Percentiles rank a stretch among this genome's conserved stretches.
Evolutionary conservation across 37 sponge, comb jelly and placozoan species (phyloP).

Genomic region (Ephydatia muelleri): DNA sequence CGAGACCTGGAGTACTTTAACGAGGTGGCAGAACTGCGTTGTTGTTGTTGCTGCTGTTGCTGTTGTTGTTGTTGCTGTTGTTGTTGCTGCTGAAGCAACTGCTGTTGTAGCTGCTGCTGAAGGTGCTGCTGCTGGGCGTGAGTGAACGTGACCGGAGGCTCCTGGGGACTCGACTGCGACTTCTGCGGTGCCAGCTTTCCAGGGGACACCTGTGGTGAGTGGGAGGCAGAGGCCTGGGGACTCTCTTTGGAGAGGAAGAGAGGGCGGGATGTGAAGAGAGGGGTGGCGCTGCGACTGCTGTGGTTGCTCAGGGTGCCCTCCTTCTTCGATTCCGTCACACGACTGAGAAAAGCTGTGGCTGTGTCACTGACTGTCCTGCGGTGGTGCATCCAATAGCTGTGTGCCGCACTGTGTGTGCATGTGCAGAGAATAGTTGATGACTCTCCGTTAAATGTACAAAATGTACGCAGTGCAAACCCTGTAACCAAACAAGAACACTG

Average conservation of each 20-base stretch:
- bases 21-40: constrained; percentile 15
- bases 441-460: too few relatives aligned
- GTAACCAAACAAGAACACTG: too few relatives aligned
- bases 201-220: background rate
- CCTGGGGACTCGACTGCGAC: background rate
- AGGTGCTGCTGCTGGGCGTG: background rate
- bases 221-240: constrained; percentile 1
- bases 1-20: background rate
- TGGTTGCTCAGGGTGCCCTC: constrained; percentile 42
- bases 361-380: constrained; percentile 71
- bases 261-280: constrained; percentile 13
- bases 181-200: background rate
- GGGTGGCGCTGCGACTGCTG: constrained; percentile 61
- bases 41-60: constrained; percentile 28
- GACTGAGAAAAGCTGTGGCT: background rate
- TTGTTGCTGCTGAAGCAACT: too few relatives aligned
- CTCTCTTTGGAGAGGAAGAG: background rate
- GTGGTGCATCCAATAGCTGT: constrained; percentile 40
- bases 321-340: constrained; percentile 6
- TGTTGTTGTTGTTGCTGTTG: constrained; percentile 23
- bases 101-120: constrained; percentile 18
- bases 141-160: background rate
- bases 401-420: background rate
- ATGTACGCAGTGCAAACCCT: too few relatives aligned
- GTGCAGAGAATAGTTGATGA: too few relatives aligned